Evolutionary conservation across 2,888 invertebrate genomes (phyloP).

Genomic region (Digitonthophagus gazella): DNA sequence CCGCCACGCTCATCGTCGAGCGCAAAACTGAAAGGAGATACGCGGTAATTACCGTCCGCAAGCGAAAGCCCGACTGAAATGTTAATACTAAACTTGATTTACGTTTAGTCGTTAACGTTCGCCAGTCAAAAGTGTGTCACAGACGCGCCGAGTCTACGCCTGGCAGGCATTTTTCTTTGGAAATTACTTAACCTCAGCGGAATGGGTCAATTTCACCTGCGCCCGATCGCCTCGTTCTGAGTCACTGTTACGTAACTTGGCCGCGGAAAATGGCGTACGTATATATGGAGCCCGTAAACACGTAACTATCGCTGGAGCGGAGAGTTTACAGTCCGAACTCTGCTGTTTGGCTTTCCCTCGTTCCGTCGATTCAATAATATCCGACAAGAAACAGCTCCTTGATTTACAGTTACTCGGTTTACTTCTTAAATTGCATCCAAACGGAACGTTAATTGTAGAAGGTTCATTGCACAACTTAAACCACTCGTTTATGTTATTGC

Average conservation of each 20-base stretch:
- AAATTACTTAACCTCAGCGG: not conserved
- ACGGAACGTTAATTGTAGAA: not conserved
- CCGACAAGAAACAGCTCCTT: not conserved
- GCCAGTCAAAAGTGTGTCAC: not conserved
- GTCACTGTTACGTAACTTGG: not conserved
- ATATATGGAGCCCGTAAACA: not conserved
- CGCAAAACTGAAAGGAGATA: not conserved
- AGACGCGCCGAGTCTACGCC: too few species aligned
- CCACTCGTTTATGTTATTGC: too few species aligned
- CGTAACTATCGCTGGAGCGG: not conserved
- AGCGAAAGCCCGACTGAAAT: not conserved
- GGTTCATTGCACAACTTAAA: too few species aligned
- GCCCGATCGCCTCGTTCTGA: not conserved
- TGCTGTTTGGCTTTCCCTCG: not conserved
- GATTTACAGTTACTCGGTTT: not conserved
- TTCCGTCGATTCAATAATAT: not conserved
- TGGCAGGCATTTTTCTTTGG: too few species aligned
- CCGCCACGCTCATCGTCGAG: not conserved
- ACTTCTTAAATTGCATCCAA: not conserved
- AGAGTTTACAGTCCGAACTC: not conserved
- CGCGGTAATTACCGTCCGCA: not conserved
- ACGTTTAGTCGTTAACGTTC: not conserved
- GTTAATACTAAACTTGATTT: not conserved
- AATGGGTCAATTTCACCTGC: not conserved
- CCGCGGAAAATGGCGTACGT: not conserved